Evolutionary conservation across 2,113 vertebrate genomes (phyloP).

Genomic region (Piprites chloris): DNA sequence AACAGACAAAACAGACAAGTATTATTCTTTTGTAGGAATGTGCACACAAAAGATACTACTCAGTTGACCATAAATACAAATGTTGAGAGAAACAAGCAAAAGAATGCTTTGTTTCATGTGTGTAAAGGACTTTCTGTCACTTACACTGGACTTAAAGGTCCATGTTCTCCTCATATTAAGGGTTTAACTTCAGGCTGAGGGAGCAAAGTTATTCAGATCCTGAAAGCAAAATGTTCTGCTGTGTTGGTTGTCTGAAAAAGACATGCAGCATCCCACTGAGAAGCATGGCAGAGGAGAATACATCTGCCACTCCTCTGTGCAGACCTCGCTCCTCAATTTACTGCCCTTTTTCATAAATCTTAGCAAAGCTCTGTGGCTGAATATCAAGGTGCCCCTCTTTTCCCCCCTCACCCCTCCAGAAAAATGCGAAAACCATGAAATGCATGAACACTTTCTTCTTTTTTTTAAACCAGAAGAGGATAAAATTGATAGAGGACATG

Average conservation of each 20-base stretch:
- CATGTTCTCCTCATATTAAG: background rate
- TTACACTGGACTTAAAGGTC: background rate
- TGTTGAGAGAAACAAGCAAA: constrained; percentile 2
- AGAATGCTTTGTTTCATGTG: background rate
- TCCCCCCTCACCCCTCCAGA: background rate
- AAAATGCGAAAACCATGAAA: background rate
- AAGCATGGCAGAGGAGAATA: background rate
- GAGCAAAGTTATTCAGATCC: background rate
- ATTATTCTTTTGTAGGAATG: constrained; percentile 17
- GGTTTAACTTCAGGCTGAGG: constrained; percentile 23
- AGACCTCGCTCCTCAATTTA: background rate
- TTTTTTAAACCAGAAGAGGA: background rate
- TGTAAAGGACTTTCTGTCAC: constrained; percentile 28
- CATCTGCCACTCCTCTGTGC: background rate
- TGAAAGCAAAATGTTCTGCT: background rate
- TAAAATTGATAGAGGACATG: background rate
- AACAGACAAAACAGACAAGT: constrained; percentile 48
- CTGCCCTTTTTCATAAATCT: background rate
- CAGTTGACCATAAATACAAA: constrained; percentile 34
- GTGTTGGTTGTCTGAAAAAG: background rate
- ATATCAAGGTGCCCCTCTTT: background rate
- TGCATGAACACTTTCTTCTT: background rate
- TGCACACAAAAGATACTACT: background rate
- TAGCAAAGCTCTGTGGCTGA: background rate
- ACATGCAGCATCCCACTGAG: background rate